Evolutionary conservation across 2,797 vertebrate species (phyloP), one percentile per base, ranked within the genome.

Genomic region (Myoxocephalus aenaeus): DNA sequence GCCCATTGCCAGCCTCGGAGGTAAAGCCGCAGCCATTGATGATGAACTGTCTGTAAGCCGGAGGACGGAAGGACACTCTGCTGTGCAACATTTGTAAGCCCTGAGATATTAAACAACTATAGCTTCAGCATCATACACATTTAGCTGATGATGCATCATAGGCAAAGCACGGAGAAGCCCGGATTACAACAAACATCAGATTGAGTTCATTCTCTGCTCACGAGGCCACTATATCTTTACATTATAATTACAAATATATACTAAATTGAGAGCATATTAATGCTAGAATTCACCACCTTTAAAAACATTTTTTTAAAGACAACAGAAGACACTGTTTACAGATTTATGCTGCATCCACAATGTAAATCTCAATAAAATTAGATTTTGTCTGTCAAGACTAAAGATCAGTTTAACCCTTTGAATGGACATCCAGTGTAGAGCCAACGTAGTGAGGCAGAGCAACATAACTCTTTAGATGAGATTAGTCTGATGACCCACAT

Each of bases 401-500:
- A 17, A 44, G 40, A 67, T 65, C 5, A 58, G 57, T 72, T 20
- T 68, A 63, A 70, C 64, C n/a, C 61, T 54, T 32, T 66, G 50
- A 76, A 73, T 12, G 70, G 64, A 75, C 50, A 70, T 79, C 57
- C 34, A 22, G 22, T 50, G 48, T 36, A 44, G 38, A 64, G 72
- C 53, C 56, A 59, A 73, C 77, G 59, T 34, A 56, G 51, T 34
- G 20, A 7, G n/a, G 29, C 64, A 75, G 54, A 51, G 62, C 20
- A 65, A 38, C 61, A 62, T 74, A 65, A 64, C 50, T 81, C 56
- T 72, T 62, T 32, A 56, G 58, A 79, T 75, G 76, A 80, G 56
- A 88, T 81, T 85, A 75, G 59, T 80, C 65, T 48, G 67, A 77
- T 82, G 73, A 83, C 65, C 75, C 75, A 74, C 46, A 73, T 58